phyloP scores from a whole-genome alignment of 2,888 invertebrate genomes.

The Yponomeuta malinellus region DNA sequence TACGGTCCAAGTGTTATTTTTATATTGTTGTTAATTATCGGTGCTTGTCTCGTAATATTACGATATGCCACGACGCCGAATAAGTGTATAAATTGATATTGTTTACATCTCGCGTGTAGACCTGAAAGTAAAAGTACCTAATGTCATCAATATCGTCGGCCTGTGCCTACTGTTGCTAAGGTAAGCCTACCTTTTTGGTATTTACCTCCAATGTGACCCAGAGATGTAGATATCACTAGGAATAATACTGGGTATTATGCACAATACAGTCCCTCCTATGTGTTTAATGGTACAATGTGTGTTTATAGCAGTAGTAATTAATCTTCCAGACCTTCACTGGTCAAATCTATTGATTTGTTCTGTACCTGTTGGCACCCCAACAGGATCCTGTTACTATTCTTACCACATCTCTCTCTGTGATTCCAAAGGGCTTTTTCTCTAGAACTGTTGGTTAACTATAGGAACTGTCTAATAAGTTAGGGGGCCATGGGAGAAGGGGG shows the following conservation, averaged over 20 bases:
- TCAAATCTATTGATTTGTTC: too few relatives aligned
- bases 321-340: too few relatives aligned
- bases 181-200: background rate
- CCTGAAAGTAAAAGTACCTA: conserved; percentile 37
- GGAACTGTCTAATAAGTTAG: too few relatives aligned
- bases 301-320: too few relatives aligned
- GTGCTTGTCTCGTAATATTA: conserved; percentile 29
- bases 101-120: conserved; percentile 15
- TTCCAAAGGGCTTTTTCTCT: too few relatives aligned
- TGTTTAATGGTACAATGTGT: background rate
- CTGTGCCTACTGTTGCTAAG: conserved; percentile 1
- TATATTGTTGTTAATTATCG: conserved; percentile 38
- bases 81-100: background rate
- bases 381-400: too few relatives aligned
- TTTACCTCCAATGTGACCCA: background rate
- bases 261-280: background rate
- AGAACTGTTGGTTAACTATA: too few relatives aligned
- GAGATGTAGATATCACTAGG: background rate
- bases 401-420: too few relatives aligned
- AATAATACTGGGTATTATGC: background rate
- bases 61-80: background rate
- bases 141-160: conserved; percentile 19
- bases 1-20: conserved; percentile 39
- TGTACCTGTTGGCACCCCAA: too few relatives aligned
- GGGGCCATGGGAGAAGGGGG: too few relatives aligned